Evolutionary conservation across 2,888 invertebrate species (phyloP).

Genomic region (Malthinus seriepunctatus): DNA sequence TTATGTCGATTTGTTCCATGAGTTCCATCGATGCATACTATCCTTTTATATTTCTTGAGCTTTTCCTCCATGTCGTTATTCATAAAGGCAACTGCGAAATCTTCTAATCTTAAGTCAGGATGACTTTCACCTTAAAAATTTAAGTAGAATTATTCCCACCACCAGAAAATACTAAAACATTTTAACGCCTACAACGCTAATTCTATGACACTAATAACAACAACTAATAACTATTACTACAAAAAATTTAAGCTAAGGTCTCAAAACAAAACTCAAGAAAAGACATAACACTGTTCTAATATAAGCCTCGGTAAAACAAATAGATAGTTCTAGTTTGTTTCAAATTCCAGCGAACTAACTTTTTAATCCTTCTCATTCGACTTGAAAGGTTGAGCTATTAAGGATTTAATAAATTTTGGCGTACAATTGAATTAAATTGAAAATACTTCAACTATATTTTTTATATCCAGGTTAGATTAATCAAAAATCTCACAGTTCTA

Average conservation of each 20-base stretch:
- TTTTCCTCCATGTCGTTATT: background rate
- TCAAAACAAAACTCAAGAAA: too few species aligned
- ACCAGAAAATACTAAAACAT: conserved; percentile 7
- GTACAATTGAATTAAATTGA: too few species aligned
- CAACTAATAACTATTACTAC: background rate
- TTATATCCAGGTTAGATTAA: too few species aligned
- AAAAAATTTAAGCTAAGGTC: background rate
- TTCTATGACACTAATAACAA: too few species aligned
- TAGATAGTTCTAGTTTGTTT: too few species aligned
- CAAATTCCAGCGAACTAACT: background rate
- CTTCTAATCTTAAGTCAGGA: conserved; percentile 8
- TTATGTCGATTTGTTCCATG: conserved; percentile 10
- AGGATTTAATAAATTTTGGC: too few species aligned
- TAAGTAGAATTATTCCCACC: background rate
- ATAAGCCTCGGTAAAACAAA: too few species aligned
- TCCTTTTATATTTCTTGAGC: conserved; percentile 4
- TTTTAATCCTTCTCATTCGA: background rate
- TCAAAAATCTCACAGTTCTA: background rate
- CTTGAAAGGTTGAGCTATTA: too few species aligned
- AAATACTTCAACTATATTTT: too few species aligned
- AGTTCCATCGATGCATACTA: conserved; percentile 17
- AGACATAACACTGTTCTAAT: too few species aligned
- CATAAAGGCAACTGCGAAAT: conserved; percentile 5
- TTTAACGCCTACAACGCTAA: too few species aligned
- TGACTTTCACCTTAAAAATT: conserved; percentile 24